These are phyloP conservation scores for Strigamia crassipes DNA, from an alignment of 2,888 invertebrate species.

Conservation along the genomic window DNA sequence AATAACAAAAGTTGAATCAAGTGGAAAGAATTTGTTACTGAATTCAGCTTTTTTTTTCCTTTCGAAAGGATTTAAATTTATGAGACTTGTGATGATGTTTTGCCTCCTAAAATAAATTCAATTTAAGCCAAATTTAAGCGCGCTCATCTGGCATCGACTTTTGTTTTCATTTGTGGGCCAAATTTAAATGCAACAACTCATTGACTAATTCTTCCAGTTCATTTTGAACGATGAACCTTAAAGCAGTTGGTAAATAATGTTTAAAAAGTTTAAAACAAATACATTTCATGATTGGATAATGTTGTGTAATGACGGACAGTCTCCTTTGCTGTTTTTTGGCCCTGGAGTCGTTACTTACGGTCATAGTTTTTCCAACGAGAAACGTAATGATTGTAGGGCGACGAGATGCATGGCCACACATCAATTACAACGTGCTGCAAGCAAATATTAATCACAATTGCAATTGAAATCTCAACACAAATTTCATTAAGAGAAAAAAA, in stretches of 20 bases:
- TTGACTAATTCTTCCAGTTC: background rate
- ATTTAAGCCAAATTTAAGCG: slow-evolving; percentile 38
- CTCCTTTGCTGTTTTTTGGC: background rate
- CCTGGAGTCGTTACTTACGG: background rate
- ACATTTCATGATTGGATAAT: background rate
- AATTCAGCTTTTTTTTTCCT: background rate
- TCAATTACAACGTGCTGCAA: slow-evolving; percentile 2
- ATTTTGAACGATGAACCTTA: background rate
- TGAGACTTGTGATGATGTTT: background rate
- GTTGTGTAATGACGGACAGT: background rate
- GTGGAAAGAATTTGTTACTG: too few species aligned
- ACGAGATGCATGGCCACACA: slow-evolving; percentile 3
- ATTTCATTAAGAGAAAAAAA: background rate
- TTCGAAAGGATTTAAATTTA: background rate
- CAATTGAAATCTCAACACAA: background rate
- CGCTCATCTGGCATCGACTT: slow-evolving; percentile 29
- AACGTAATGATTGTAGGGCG: background rate
- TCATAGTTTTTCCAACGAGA: background rate
- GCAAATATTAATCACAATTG: slow-evolving; percentile 25
- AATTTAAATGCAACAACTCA: slow-evolving; percentile 37
- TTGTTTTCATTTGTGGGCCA: slow-evolving; percentile 33
- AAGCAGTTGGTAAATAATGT: background rate
- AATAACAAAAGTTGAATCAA: too few species aligned
- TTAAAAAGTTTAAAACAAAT: background rate
- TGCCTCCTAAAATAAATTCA: slow-evolving; percentile 31